phyloP scores from a whole-genome alignment of 1,140 invertebrate genomes.

The Oncopeltus fasciatus region DNA sequence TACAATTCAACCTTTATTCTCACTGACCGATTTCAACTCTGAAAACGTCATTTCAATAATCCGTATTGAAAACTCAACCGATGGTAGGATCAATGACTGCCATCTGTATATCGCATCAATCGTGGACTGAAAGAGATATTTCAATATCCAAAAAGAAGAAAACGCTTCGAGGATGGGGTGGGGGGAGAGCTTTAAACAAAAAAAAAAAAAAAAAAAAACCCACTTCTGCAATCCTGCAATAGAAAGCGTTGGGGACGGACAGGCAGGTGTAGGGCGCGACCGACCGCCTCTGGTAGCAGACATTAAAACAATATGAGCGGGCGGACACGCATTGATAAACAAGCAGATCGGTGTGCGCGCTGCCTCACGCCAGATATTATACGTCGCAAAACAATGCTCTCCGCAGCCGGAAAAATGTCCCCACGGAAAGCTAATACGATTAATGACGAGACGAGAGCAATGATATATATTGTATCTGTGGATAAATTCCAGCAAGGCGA shows the following conservation, averaged over 20 bases:
- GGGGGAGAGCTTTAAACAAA: too few relatives aligned
- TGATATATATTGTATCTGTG: neutral
- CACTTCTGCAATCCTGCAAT: too few relatives aligned
- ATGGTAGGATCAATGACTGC: too few relatives aligned
- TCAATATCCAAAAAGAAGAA: neutral
- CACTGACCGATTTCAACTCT: too few relatives aligned
- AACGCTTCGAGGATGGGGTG: too few relatives aligned
- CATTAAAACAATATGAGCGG: neutral
- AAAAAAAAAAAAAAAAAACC: neutral
- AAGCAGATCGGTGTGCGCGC: neutral
- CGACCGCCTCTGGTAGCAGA: neutral
- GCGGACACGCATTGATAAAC: neutral
- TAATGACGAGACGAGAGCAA: neutral
- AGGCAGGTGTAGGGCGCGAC: neutral
- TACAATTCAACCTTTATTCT: too few relatives aligned
- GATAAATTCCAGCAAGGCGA: neutral
- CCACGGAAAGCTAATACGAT: neutral
- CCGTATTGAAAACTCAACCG: too few relatives aligned
- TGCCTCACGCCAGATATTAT: neutral
- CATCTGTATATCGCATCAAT: neutral
- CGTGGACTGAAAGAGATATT: neutral
- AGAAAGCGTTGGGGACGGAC: neutral
- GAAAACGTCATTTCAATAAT: too few relatives aligned
- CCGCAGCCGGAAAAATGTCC: neutral
- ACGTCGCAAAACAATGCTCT: neutral